Evolutionary conservation across 2,888 invertebrate genomes (phyloP).

Genomic region (Anoplius nigerrimus): DNA sequence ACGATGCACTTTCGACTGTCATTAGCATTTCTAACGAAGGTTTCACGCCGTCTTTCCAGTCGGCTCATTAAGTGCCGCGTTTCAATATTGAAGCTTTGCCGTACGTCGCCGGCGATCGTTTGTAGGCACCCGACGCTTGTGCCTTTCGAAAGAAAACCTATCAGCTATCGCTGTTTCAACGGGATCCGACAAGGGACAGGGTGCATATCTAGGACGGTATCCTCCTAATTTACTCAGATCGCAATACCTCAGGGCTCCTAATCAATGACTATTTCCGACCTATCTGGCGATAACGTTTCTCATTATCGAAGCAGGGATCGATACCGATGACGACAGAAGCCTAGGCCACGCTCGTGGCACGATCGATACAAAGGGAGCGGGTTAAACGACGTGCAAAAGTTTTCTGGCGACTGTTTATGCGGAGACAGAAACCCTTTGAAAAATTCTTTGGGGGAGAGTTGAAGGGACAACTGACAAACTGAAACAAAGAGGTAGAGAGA

Average conservation of each 20-base stretch:
- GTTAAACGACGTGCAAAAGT: slow-evolving; percentile 34
- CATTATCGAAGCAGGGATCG: slow-evolving; percentile 50
- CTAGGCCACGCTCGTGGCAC: neutral
- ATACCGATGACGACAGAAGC: slow-evolving; percentile 22
- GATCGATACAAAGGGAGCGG: slow-evolving; percentile 1
- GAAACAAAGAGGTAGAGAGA: slow-evolving; percentile 21
- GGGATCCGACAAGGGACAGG: too few species aligned
- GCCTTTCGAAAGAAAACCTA: too few species aligned
- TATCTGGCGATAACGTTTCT: slow-evolving; percentile 40
- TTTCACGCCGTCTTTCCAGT: too few species aligned
- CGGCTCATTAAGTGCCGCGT: too few species aligned
- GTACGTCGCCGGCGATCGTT: too few species aligned
- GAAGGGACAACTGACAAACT: slow-evolving; percentile 15
- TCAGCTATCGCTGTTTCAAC: too few species aligned
- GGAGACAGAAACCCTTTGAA: slow-evolving; percentile 33
- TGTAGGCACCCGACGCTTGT: too few species aligned
- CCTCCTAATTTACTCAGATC: too few species aligned
- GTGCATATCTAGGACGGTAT: too few species aligned
- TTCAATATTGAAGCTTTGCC: too few species aligned
- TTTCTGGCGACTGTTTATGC: slow-evolving; percentile 25
- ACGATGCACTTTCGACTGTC: neutral
- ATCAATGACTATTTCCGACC: neutral
- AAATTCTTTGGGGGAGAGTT: slow-evolving; percentile 25
- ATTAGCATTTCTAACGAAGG: too few species aligned
- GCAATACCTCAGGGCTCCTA: too few species aligned